Evolutionary conservation across 1,140 invertebrate species (phyloP).

Genomic region (Bilobella aurantiaca): DNA sequence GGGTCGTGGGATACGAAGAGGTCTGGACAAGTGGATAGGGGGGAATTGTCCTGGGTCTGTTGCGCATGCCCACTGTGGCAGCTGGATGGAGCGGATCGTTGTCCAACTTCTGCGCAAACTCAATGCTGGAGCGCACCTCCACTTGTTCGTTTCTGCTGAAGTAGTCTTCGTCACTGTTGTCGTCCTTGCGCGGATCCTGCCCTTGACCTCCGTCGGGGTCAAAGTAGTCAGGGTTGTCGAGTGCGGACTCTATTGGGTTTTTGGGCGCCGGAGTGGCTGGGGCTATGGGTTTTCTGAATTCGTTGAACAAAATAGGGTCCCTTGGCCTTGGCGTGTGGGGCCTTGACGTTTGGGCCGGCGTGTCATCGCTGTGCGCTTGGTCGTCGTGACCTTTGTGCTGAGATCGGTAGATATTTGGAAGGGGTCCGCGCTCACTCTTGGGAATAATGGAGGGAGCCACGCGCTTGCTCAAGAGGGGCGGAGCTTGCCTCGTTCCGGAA

Average conservation of each 20-base stretch:
- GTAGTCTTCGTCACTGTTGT: constrained; percentile 1
- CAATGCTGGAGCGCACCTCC: background rate
- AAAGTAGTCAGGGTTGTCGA: constrained; percentile 6
- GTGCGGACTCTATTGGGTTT: background rate
- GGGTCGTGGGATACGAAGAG: too few species aligned
- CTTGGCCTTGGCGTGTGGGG: background rate
- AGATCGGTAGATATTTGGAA: background rate
- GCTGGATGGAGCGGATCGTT: background rate
- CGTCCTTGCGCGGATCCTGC: background rate
- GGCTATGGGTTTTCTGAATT: background rate
- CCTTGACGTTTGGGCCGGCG: background rate
- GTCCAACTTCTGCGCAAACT: background rate
- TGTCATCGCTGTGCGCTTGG: background rate
- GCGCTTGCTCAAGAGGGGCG: constrained; percentile 10
- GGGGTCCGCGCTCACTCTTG: constrained; percentile 6
- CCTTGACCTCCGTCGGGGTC: constrained; percentile 6
- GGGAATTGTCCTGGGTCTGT: background rate
- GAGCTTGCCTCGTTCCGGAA: constrained; percentile 10
- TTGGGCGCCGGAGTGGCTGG: background rate
- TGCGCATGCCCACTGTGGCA: background rate
- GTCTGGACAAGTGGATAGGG: too few species aligned
- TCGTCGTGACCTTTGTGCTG: background rate
- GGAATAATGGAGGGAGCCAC: constrained; percentile 14
- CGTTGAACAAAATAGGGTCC: background rate
- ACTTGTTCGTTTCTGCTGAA: background rate